Conservation (phyloP, 2,113 vertebrate genomes). For the Glareola pratincola region DNA sequence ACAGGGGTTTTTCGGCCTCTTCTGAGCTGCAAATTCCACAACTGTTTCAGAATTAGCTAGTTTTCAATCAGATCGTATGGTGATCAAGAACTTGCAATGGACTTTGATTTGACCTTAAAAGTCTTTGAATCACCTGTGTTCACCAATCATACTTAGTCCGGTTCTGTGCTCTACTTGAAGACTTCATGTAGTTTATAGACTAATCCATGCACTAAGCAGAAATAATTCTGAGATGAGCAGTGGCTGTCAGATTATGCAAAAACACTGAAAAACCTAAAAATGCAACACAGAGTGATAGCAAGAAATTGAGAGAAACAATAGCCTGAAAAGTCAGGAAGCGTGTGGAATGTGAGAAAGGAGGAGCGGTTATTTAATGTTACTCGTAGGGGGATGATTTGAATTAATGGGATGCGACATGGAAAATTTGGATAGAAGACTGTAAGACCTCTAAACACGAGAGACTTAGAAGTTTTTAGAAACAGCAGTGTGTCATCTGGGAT, state of each 20-base stretch:
- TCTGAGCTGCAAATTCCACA: not conserved
- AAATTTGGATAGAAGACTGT: not conserved
- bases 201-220: too few relatives aligned
- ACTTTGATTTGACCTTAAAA: not conserved
- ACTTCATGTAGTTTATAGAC: rapidly evolving
- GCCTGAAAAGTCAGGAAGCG: not conserved
- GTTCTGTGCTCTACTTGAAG: not conserved
- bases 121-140: not conserved
- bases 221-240: not conserved
- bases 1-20: rapidly evolving
- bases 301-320: not conserved
- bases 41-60: not conserved
- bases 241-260: not conserved
- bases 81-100: not conserved
- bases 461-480: not conserved
- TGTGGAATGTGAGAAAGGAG: not conserved
- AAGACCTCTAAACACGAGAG: not conserved
- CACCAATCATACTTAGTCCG: too few relatives aligned
- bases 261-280: not conserved
- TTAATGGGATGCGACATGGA: not conserved
- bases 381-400: not conserved
- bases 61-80: rapidly evolving
- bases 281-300: rapidly evolving
- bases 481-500: not conserved
- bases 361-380: not conserved